Evolutionary conservation across 2,797 vertebrate genomes (phyloP).

Genomic region (Lutjanus argentimaculatus): DNA sequence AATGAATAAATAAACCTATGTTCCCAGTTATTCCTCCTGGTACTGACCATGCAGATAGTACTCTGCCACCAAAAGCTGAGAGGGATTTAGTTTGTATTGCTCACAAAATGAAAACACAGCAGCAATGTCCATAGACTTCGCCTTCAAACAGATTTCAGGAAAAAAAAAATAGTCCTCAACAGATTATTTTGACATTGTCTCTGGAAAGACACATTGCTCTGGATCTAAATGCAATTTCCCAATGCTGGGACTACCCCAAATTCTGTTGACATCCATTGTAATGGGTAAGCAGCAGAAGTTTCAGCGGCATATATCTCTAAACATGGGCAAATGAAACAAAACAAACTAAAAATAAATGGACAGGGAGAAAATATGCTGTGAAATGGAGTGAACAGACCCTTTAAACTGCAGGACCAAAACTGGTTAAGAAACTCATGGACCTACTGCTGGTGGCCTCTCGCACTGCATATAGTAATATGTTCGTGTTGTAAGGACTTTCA

Average conservation of each 20-base stretch:
- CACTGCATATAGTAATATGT: neutral
- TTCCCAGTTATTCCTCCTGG: neutral
- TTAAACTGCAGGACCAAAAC: neutral
- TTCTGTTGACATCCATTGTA: neutral
- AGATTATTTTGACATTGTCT: neutral
- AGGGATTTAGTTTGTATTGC: neutral
- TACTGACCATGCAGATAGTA: neutral
- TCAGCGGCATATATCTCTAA: neutral
- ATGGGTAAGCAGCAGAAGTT: accelerated
- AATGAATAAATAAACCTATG: neutral
- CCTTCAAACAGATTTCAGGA: neutral
- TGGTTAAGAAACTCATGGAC: neutral
- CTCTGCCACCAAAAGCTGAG: neutral
- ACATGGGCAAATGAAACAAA: neutral
- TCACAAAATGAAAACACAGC: neutral
- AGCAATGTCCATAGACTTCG: neutral
- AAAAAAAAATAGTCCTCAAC: neutral
- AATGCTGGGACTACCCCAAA: neutral
- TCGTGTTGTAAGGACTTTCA: neutral
- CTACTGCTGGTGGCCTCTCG: neutral
- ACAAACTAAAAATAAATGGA: neutral
- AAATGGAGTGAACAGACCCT: neutral
- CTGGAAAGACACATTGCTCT: neutral
- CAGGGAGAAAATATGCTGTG: neutral
- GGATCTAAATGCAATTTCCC: neutral